Base-by-base conservation (phyloP, 2,888 invertebrate species). In the Archips xylosteana region DNA sequence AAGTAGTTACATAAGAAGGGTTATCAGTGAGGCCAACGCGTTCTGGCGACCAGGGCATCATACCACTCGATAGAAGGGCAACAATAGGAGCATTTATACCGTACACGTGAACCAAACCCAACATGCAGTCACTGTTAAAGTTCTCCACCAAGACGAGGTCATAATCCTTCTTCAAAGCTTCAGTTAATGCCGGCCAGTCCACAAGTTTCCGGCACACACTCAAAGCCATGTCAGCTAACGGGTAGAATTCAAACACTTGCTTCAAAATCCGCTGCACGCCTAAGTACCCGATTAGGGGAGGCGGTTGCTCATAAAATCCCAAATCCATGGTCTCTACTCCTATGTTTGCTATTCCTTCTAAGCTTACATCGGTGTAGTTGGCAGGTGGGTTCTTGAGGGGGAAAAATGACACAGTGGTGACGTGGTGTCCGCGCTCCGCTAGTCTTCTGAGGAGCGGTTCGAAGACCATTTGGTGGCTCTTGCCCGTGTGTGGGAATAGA, bases 101-200 rank as follows among this genome's bases (percentile, higher is more conserved):
- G 77, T 96, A 91, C 39, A 95, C 82, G 82, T 96, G 92, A 0
- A 94, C 92, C 68, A 96, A 85, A 0, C 95, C 96, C 64, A 96
- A 84, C 86, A 96, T 95, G 74, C 96, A 96, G 78, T 96, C 96
- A 47, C 96, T 95, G 77, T 95, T 95, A 77, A 96, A 96, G 76
- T 95, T 92, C 83, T 96, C 96, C 34, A 95, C 91, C 9, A 96
- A 83, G 10, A 96, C 85, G 12, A 96, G 80, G 81, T 97, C 97
- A 77, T 96, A 97, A n/a, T 92, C 87, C 49, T 85, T 85, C 75
- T 88, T 85, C 77, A 94, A 75, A 9, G 87, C 89, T 10, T 90
- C 89, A 0, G 84, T 81, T 45, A 94, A 76, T 3, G 92, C 89
- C 9, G 87, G 87, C 79, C 89, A 90, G 47, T 87, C 87, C 15